Base-by-base conservation (phyloP, 2,797 vertebrate genomes). In the Uromys caudimaculatus region DNA sequence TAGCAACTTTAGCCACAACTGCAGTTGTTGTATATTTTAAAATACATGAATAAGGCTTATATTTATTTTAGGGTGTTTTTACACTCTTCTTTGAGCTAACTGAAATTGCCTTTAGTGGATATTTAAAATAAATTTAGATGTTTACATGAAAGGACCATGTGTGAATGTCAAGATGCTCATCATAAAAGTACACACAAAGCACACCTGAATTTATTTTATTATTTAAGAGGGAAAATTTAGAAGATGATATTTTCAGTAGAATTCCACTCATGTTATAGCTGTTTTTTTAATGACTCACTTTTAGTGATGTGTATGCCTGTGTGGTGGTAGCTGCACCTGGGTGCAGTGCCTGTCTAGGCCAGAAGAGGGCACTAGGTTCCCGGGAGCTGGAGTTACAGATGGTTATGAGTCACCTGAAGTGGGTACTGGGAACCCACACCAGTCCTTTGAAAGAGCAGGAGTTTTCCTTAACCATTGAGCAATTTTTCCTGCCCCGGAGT, bases 121-220 rank as follows among this genome's bases (percentile, higher is more conserved):
- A 86, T 93, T 92, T 84, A 78, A 89, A 93, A 69, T 78, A 89
- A 85, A 85, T 47, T 56, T 47, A 81, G 16, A 32, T 88, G 9
- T 27, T 38, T 73, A 9, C 62, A 23, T 56, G 52, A 78, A 79
- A 91, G 83, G 75, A 35, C 82, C 47, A 77, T 50, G 6, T 0
- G 0, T 90, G 41, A 89, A 83, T 93, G n/a, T 35, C 50, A 95
- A 38, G 10, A 16, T 17, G 60, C 54, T 73, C 4, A 86, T 60
- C 35, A 38, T 91, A 95, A 79, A 67, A 14, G 38, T 10, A 56
- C 16, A 82, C 58, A 10, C 23, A 81, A 82, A 38, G 10, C 19
- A 38, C 8, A 9, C 2, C 0, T 58, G 50, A 27, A 88, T 83
- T 91, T 94, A 14, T 75, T 54, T 88, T 89, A 27, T 89, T 94